A percentile compares a stretch with the other conserved stretches of the same genome.
Conservation (phyloP, 2,888 invertebrate genomes). For the Ichneumoninae sp. region DNA sequence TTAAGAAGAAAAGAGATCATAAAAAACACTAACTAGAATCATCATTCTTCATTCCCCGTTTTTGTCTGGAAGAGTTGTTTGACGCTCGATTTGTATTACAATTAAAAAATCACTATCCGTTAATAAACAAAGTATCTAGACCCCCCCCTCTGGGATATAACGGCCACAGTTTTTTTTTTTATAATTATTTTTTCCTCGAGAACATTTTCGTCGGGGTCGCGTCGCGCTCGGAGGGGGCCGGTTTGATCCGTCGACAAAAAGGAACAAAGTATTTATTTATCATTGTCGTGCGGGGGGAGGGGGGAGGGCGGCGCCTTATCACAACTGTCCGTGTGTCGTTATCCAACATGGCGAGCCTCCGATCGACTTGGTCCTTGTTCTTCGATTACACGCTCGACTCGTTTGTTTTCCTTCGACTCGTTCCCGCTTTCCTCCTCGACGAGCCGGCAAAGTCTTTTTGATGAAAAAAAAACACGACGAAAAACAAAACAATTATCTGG, state of each 20-base stretch:
- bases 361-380: constrained; percentile 67
- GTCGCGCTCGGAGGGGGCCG: constrained; percentile 68
- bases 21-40: constrained; percentile 84
- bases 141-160: constrained; percentile 68
- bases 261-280: constrained; percentile 79
- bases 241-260: constrained; percentile 78
- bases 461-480: neutral
- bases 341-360: constrained; percentile 67
- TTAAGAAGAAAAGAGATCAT: constrained; percentile 83
- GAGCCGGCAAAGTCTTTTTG: neutral
- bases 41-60: constrained; percentile 73
- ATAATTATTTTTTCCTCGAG: constrained; percentile 12
- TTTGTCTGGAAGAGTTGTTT: constrained; percentile 76
- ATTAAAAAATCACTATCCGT: constrained; percentile 81
- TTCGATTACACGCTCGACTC: constrained; percentile 34
- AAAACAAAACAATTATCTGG: neutral
- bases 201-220: constrained; percentile 28
- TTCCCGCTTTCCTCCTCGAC: neutral
- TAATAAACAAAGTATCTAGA: constrained; percentile 81
- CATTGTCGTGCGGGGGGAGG: constrained; percentile 72
- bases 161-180: constrained; percentile 16
- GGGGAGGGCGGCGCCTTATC: constrained; percentile 80
- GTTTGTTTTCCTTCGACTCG: neutral
- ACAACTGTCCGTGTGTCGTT: constrained; percentile 79
- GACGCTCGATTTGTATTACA: constrained; percentile 76